Conservation (phyloP, 2,888 invertebrate species). For the Pocota personata region DNA sequence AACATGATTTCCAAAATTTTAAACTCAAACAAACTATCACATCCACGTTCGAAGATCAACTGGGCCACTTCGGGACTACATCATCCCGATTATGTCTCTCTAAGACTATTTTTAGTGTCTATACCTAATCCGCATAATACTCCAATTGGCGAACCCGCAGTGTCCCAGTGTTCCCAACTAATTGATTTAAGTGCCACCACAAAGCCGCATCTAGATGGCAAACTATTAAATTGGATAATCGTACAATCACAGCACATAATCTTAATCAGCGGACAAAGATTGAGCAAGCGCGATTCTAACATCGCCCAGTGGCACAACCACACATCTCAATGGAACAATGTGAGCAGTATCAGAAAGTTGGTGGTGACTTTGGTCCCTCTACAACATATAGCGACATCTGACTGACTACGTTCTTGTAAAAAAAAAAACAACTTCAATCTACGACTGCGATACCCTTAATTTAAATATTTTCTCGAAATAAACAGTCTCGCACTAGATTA, state of each 20-base stretch:
- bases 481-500: constrained; percentile 41
- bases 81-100: constrained; percentile 15
- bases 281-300: constrained; percentile 38
- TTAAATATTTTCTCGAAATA: constrained; percentile 55
- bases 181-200: constrained; percentile 57
- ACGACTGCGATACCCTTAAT: constrained; percentile 45
- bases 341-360: constrained; percentile 23
- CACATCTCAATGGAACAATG: constrained; percentile 10
- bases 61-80: constrained; percentile 19
- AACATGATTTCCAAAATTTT: no score
- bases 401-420: constrained; percentile 10
- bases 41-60: constrained; percentile 46
- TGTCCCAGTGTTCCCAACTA: constrained; percentile 9
- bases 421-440: constrained; percentile 33
- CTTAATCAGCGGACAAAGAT: constrained; percentile 56
- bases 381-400: constrained; percentile 8
- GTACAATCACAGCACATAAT: constrained; percentile 53
- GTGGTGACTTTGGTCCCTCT: neutral
- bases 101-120: constrained; percentile 32
- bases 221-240: constrained; percentile 68
- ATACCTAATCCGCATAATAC: constrained; percentile 15
- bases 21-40: constrained; percentile 21
- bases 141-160: constrained; percentile 48
- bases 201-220: constrained; percentile 63
- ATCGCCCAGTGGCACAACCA: neutral